phyloP scores from a whole-genome alignment of 2,888 invertebrate genomes.

The Hydroisotoma schaefferi region DNA sequence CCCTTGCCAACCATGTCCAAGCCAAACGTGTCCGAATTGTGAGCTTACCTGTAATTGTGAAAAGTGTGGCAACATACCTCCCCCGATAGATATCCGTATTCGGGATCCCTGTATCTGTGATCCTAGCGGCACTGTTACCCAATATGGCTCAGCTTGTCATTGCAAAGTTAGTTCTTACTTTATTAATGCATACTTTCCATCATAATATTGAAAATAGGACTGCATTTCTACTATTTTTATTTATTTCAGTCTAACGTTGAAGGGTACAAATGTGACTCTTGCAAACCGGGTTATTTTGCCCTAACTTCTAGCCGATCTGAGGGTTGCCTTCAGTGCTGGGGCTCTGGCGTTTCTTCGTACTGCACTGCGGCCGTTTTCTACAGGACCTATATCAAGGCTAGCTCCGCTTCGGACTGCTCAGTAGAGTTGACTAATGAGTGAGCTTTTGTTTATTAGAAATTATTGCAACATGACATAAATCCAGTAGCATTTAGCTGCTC shows the following conservation, averaged over 20 bases:
- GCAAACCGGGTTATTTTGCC: constrained; percentile 41
- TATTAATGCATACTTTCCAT: too few relatives aligned
- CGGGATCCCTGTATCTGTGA: constrained; percentile 30
- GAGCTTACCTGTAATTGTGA: neutral
- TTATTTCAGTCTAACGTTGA: constrained; percentile 30
- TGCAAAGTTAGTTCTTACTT: constrained; percentile 31
- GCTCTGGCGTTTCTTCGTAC: constrained; percentile 32
- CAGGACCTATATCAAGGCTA: constrained; percentile 7
- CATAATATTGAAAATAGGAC: too few relatives aligned
- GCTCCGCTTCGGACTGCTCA: constrained; percentile 15
- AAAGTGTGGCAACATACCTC: neutral
- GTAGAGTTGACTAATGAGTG: constrained; percentile 25
- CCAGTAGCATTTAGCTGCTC: too few relatives aligned
- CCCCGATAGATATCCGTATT: neutral
- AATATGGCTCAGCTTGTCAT: constrained; percentile 16
- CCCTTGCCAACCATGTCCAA: constrained; percentile 23
- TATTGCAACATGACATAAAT: neutral
- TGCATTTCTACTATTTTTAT: neutral
- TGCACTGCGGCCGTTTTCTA: constrained; percentile 30
- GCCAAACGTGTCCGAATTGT: constrained; percentile 19
- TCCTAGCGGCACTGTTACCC: constrained; percentile 26
- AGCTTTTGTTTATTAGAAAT: neutral
- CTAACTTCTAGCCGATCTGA: constrained; percentile 18
- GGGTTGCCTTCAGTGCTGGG: constrained; percentile 37
- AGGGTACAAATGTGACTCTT: constrained; percentile 33